Evolutionary conservation across 1,140 invertebrate genomes (phyloP).

Genomic region (Portunus trituberculatus): DNA sequence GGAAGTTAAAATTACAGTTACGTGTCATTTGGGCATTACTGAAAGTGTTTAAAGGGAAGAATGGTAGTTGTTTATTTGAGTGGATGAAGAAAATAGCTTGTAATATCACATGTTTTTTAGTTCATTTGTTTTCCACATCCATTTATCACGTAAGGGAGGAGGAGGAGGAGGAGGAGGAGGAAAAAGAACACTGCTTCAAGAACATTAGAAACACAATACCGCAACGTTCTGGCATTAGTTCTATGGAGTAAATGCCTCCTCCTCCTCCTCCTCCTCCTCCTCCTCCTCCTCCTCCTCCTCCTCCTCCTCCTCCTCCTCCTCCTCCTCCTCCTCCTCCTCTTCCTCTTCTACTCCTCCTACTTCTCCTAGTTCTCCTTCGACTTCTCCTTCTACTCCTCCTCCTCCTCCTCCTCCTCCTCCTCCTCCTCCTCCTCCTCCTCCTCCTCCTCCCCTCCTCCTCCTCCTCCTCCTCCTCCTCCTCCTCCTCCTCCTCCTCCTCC

Average conservation of each 20-base stretch:
- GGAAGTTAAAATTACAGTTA: background rate
- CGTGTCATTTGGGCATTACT: background rate
- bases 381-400: slow-evolving; percentile 5
- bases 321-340: background rate
- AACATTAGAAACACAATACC: no score
- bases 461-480: background rate
- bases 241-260: no score
- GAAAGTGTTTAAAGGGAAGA: no score
- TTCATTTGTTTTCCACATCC: no score
- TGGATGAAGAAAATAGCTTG: no score
- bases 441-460: background rate
- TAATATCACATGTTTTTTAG: no score
- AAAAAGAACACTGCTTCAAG: no score
- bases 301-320: background rate
- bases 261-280: background rate
- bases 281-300: background rate
- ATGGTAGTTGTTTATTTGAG: no score
- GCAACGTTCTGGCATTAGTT: no score
- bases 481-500: no score
- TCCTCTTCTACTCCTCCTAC: background rate
- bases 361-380: background rate
- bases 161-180: no score
- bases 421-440: background rate
- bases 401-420: background rate
- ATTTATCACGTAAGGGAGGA: no score